Evolutionary conservation across 2,113 vertebrate species (phyloP), one percentile per base, ranked within the genome.

Genomic region (Budorcas taxicolor): DNA sequence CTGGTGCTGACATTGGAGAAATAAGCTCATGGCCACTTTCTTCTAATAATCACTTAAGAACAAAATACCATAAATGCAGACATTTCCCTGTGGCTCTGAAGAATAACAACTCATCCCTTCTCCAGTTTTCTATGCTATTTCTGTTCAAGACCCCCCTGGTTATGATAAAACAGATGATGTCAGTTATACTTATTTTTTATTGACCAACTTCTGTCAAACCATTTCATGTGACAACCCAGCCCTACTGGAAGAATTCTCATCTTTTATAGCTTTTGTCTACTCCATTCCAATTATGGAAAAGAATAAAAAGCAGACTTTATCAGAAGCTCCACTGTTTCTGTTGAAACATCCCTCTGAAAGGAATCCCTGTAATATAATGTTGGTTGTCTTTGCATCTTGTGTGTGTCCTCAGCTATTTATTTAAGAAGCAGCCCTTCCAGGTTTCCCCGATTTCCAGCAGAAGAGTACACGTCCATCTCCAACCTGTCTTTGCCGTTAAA

Each of bases 391-490:
- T 78, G 86, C n/a, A 21, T 86, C 91, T 87, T 36, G 2, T 45
- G 33, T 57, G 97, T 88, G 93, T 83, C 5, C 98, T 96, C 98
- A 99, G 99, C 99, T 95, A 97, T 98, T 74, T 99, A 99, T 97
- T 99, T 99, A 98, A 98, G 98, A 97, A 99, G 99, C 82, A 97
- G 89, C 87, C n/a, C 98, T 93, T 98, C 98, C 90, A 97, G 81
- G 81, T 98, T 98, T 86, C 99, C 99, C 87, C 98, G 74, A 96
- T 99, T 99, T 91, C 5, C 83, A 47, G 97, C 98, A 67, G 91
- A 33, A 64, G 12, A 83, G 96, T 97, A 91, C 15, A 95, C 2
- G 0, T 29, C 71, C 76, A 7, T 91, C 95, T n/a, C 93, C 21
- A 96, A 94, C 36, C 86, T 97, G 9, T 92, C 97, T 84, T 98